A percentile compares a stretch with the other conserved stretches of the same genome.
Conservation (phyloP, 1,140 invertebrate genomes). For the Brachionus asplanchnoidis region DNA sequence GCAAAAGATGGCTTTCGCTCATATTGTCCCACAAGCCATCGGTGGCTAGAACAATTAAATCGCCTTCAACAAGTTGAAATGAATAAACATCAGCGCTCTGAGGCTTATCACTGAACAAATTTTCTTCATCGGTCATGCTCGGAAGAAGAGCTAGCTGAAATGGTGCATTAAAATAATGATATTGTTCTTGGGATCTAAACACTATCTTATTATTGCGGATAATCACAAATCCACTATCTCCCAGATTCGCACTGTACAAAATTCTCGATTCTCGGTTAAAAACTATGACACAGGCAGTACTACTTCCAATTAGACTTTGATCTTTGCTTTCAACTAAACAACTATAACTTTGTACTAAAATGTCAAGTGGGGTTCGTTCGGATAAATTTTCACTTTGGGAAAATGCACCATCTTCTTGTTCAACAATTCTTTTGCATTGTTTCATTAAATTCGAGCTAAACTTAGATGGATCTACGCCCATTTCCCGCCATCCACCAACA, state of each 20-base stretch:
- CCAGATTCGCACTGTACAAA: constrained; percentile 90
- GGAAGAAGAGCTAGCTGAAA: constrained; percentile 90
- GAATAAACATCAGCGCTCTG: constrained; percentile 82
- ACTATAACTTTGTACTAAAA: constrained; percentile 62
- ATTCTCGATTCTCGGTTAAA: constrained; percentile 79
- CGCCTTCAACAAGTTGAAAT: constrained; percentile 84
- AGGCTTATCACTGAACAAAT: constrained; percentile 60
- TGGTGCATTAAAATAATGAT: constrained; percentile 97
- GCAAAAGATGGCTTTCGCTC: constrained; percentile 77
- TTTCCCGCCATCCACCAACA: constrained; percentile 91
- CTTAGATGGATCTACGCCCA: constrained; percentile 93
- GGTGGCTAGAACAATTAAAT: constrained; percentile 88
- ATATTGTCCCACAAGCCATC: constrained; percentile 98
- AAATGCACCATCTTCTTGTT: constrained; percentile 72
- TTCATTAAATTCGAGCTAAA: constrained; percentile 88
- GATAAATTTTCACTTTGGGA: constrained; percentile 74
- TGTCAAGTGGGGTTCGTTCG: constrained; percentile 44
- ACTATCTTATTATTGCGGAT: constrained; percentile 70
- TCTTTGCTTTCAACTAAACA: constrained; percentile 80
- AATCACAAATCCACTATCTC: constrained; percentile 94
- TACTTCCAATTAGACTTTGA: constrained; percentile 68
- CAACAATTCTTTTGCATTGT: constrained; percentile 84
- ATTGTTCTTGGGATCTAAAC: constrained; percentile 86
- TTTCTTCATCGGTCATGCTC: constrained; percentile 66
- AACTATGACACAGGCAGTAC: constrained; percentile 90